Evolutionary conservation across 2,797 vertebrate genomes (phyloP), one percentile per base, ranked within the genome.

Genomic region (Chromobotia macracanthus): DNA sequence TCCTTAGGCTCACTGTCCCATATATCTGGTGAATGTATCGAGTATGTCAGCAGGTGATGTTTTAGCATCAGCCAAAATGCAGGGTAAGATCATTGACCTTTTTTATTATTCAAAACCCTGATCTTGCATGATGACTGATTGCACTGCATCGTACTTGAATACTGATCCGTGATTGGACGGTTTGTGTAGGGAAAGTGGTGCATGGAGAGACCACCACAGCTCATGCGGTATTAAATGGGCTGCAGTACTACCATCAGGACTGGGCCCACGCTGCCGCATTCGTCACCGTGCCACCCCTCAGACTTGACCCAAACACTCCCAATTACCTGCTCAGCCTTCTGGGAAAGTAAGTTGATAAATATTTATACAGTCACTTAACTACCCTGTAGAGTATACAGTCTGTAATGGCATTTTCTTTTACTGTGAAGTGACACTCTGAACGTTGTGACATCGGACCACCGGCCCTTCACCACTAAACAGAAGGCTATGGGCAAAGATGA

Each of bases 401-500:
- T 18, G 21, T 58, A 3, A 55, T 48, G 25, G 11, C 16, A n/a
- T 50, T 41, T n/a, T 25, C 2, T 38, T 73, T 71, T 44, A 44
- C 53, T 74, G 56, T 46, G 0, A 19, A 99, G 97, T 53, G 97
- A 98, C 89, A 95, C 96, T 3, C 89, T 99, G 86, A 98, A 97
- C 56, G 92, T 95, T 0, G 94, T 98, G 90, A 93, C 91, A 0
- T 99, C 97, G 0, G 97, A 99, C 88, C 97, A 99, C 90, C 95
- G 97, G 51, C 95, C 97, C 0, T 98, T 98, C 92, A 98, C 93
- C 90, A 90, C 94, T 72, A 97, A 98, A 89, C 97, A 99, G 94
- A 98, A 94, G 84, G 96, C 97, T n/a, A 97, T 98, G 96, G 97
- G 97, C 86, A 97, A 97, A 89, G 97, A 99, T 63, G 97, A 99